These are phyloP conservation scores for Buathra laborator DNA, from an alignment of 2,888 invertebrate species.

Conservation along the genomic window DNA sequence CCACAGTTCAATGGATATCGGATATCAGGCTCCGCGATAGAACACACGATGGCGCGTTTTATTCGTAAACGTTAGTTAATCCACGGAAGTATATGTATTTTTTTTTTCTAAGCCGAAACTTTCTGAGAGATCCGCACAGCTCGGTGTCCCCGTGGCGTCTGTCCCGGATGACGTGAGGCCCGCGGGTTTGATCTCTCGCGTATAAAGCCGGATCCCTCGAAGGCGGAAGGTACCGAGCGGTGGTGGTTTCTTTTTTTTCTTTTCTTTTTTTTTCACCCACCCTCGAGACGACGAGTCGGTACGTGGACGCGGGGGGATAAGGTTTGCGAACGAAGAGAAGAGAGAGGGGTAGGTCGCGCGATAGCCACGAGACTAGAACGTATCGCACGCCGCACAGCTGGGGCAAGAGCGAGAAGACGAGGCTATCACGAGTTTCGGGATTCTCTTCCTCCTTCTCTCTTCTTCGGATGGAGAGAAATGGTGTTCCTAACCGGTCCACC, in stretches of 20 bases:
- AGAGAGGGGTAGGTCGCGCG: slow-evolving; percentile 31
- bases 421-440: neutral
- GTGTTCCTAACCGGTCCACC: slow-evolving; percentile 38
- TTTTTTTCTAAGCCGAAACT: neutral
- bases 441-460: neutral
- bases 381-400: slow-evolving; percentile 33
- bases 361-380: slow-evolving; percentile 24
- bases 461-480: neutral
- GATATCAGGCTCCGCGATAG: neutral
- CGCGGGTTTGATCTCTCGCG: slow-evolving; percentile 81
- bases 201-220: slow-evolving; percentile 59
- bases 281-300: slow-evolving; percentile 51
- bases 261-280: slow-evolving; percentile 37
- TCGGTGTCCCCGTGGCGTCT: slow-evolving; percentile 65
- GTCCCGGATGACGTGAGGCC: slow-evolving; percentile 60
- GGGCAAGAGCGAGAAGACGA: slow-evolving; percentile 6
- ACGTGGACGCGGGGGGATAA: slow-evolving; percentile 43
- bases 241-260: slow-evolving; percentile 51
- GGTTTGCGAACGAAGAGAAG: slow-evolving; percentile 33
- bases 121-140: slow-evolving; percentile 50
- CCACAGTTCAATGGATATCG: neutral
- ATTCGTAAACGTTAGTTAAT: neutral
- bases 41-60: neutral
- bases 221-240: slow-evolving; percentile 49
- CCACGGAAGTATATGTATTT: neutral